Evolutionary conservation across 2,797 vertebrate species (phyloP), one percentile per base, ranked within the genome.

Genomic region (Sebastes taczanowskii): DNA sequence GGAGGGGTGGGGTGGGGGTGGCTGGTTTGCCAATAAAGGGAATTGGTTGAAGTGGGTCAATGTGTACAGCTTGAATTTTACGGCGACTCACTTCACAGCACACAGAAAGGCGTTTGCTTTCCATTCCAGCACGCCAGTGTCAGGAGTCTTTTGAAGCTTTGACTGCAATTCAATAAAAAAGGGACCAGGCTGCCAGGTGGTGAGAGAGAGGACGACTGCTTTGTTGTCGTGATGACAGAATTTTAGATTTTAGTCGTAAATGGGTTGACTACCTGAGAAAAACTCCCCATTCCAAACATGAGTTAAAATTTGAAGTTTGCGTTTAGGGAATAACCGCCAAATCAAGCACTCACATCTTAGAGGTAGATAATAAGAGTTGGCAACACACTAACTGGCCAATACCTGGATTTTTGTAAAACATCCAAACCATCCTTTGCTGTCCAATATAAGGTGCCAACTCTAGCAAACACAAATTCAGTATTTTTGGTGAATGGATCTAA

Each of bases 11-110:
- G 35, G 61, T 9, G 27, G 11, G n/a, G 52, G 7, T 13, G 63
- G 35, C n/a, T 49, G 42, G 68, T 68, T 34, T 53, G 69, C 46
- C 63, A 53, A 32, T 62, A 66, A 65, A 49, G 9, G 46, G 8
- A 23, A 23, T 0, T 32, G 49, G 80, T 52, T 70, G 77, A 82
- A 78, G 74, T 82, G 77, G 84, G 87, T 85, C 77, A 80, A 16
- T 88, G 86, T 88, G 88, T 71, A 59, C 83, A 80, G 83, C 85
- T 88, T 78, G 86, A 30, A 22, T 82, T 90, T 91, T 84, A 85
- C 6, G 7, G 77, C 61, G 13, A 20, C 66, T 83, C 77, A 42
- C 82, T 85, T 84, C 77, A 81, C 77, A 69, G 58, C 79, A 75
- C 71, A 85, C 87, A 82, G 66, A 71, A 42, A 83, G 70, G 2